These are phyloP conservation scores for Hybos culiciformis DNA, from an alignment of 2,888 invertebrate genomes.

Conservation along the genomic window DNA sequence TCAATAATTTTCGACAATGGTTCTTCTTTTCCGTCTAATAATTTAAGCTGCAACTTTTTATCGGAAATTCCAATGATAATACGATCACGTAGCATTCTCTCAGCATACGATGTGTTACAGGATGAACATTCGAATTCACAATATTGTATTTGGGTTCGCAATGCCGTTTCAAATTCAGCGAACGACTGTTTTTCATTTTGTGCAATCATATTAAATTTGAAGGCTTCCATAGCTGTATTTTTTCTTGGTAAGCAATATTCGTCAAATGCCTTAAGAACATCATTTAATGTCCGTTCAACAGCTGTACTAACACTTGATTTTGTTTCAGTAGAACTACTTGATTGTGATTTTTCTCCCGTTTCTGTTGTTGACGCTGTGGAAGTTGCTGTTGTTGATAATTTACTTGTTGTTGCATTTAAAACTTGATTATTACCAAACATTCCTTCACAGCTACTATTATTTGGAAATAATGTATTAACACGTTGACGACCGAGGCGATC, in stretches of 20 bases:
- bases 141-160: constrained; percentile 11
- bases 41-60: too few relatives aligned
- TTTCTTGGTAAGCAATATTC: constrained; percentile 11
- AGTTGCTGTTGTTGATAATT: neutral
- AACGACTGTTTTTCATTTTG: constrained; percentile 16
- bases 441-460: too few relatives aligned
- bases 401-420: too few relatives aligned
- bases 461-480: too few relatives aligned
- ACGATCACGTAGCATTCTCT: constrained; percentile 13
- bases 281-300: constrained; percentile 5
- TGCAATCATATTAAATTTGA: constrained; percentile 14
- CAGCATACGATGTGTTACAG: constrained; percentile 12
- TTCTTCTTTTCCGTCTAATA: constrained; percentile 13
- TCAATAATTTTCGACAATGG: constrained; percentile 10
- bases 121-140: constrained; percentile 13
- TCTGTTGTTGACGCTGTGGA: neutral
- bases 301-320: too few relatives aligned
- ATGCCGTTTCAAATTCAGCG: constrained; percentile 13
- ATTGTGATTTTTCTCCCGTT: too few relatives aligned
- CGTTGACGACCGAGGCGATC: too few relatives aligned
- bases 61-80: constrained; percentile 12
- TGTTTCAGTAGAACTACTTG: too few relatives aligned
- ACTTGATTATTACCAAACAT: too few relatives aligned
- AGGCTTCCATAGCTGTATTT: constrained; percentile 11
- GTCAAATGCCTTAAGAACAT: constrained; percentile 10